Base-by-base conservation (phyloP, 2,888 invertebrate genomes). In the Cistogaster globosa region DNA sequence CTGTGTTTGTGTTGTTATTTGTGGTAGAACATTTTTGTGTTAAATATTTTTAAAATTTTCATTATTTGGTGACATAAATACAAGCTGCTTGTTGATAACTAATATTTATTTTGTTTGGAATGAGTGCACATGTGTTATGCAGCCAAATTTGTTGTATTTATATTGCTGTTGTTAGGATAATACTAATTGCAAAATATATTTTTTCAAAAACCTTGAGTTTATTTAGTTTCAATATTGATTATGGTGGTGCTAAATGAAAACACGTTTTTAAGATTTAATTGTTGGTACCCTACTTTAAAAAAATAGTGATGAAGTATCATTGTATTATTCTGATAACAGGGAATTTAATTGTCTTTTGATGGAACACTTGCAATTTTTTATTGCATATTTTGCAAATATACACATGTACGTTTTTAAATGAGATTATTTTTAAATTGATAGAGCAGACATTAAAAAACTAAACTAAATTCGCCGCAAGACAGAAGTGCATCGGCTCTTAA, bases 41-140 rank as follows among this genome's bases (percentile, higher is more conserved):
- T 78, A 38, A 75, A 82, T 82, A 82, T 82, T 85, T 85, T 78
- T 85, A 82, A 79, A 75, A 51, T 79, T 85, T 85, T 82, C 82
- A 86, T 83, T 80, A 80, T 83, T 83, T 83, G 86, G 83, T 86
- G 86, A 86, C 86, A 86, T 80, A 83, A 86, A 83, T 86, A 74
- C 83, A 83, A 77, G 74, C 55, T 22, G 74, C 68, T 36, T 72
- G 79, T 74, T 72, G 79, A 78, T 83, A 75, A 79, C 79, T 75
- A 74, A 62, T 78, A 67, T 78, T 68, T 69, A 32, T 3, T 20
- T 60, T 38, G 63, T 45, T 76, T 36, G 6, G 60, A 78, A 74
- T 72, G 67, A 68, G 42, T 62, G 53, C 53, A 53, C 38, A 55
- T 48, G 79, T 48, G 48, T 55, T 38, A 60, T 63, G 57, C 22